Evolutionary conservation across 1,140 invertebrate species (phyloP).

Genomic region (Zaprionus tsacasi): DNA sequence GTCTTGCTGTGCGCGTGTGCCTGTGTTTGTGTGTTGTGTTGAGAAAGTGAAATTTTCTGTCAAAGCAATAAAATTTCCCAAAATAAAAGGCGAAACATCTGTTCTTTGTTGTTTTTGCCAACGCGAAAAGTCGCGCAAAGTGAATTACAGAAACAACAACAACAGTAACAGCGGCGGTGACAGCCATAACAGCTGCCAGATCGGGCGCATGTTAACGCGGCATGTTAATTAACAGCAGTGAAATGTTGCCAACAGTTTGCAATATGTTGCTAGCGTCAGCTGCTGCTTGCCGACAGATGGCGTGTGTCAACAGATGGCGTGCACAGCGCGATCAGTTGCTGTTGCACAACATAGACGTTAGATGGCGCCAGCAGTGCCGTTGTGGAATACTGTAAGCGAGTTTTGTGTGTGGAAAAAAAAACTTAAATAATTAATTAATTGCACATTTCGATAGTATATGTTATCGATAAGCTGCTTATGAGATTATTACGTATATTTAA

Average conservation of each 20-base stretch:
- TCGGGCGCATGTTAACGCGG: constrained; percentile 21
- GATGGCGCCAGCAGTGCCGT: constrained; percentile 9
- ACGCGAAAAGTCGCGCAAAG: constrained; percentile 38
- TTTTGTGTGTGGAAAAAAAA: not conserved
- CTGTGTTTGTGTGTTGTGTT: constrained; percentile 30
- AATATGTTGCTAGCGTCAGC: constrained; percentile 45
- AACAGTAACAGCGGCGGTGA: constrained; percentile 1
- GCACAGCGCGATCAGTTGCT: constrained; percentile 14
- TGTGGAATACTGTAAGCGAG: constrained; percentile 17
- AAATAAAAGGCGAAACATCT: constrained; percentile 74
- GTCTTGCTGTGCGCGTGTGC: not conserved
- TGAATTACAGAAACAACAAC: constrained; percentile 25
- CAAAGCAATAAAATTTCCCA: constrained; percentile 75
- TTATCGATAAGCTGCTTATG: too few species aligned
- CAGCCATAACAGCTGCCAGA: constrained; percentile 8
- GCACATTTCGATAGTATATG: too few species aligned
- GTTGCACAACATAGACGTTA: not conserved
- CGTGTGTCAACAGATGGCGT: constrained; percentile 50
- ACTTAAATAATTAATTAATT: not conserved
- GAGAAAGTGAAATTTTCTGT: constrained; percentile 59
- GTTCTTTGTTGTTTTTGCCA: constrained; percentile 55
- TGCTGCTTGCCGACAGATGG: constrained; percentile 55
- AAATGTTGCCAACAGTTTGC: constrained; percentile 30
- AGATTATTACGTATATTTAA: too few species aligned
- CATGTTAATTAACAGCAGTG: constrained; percentile 16